Base-by-base conservation (phyloP, 1,140 invertebrate species). In the Chlorops oryzae region DNA sequence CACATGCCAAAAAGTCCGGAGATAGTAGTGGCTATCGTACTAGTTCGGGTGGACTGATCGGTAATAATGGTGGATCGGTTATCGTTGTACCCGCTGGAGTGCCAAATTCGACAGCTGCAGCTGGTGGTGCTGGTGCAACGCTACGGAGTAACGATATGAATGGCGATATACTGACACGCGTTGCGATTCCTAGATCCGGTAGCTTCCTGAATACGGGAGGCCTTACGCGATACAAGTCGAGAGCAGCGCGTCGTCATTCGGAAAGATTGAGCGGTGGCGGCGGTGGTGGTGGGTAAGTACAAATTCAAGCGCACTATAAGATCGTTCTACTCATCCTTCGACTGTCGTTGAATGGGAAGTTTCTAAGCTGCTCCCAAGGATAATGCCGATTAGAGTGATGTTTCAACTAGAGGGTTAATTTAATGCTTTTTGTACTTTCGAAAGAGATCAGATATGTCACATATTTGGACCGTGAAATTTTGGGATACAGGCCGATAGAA, bases 131-230 rank as follows among this genome's bases (percentile, higher is more conserved):
- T 5, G 25, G 25, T 25, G 49, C 65, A 75, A 47, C 32, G n/a
- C 35, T 51, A 73, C 32, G 72, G 76, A 59, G 59, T 51, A 13
- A 32, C 13, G 10, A 78, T 47, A 74, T 75, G 45, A 72, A 68
- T 49, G 87, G 88, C 2, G 88, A 91, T 64, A 82, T 89, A 51
- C 71, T 90, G 50, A 91, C 88, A 0, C 85, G 87, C 65, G 86
- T 90, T 6, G 87, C 88, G 18, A 83, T 91, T 59, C 88, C 88
- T 7, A 77, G 87, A 58, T 86, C 86, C 45, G 83, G 85, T 2
- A 90, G 88, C 61, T 90, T 91, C 59, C 72, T 90, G 1, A 89
- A 88, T 59, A 81, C 86, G 17, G 82, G 82, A n/a, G 82, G 82
- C 9, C 70, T 83, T 32, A 82, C 80, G 17, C 75, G 81, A 49